phyloP scores from a whole-genome alignment of 2,797 vertebrate species.

The Masticophis lateralis region DNA sequence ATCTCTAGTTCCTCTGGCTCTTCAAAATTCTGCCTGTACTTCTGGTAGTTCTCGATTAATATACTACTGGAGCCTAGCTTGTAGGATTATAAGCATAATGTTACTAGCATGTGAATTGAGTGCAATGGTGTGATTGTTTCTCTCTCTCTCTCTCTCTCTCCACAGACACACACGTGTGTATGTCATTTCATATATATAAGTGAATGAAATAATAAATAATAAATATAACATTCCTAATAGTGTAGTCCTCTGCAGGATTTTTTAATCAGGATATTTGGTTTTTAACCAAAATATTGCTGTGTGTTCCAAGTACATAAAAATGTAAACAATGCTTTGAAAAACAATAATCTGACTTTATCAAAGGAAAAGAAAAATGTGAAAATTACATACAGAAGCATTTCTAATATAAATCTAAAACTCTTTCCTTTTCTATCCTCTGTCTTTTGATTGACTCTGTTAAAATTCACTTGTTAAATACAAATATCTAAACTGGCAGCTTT shows the following conservation, averaged over 20 bases:
- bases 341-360: not conserved
- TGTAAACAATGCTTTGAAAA: slow-evolving; percentile 5
- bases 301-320: not conserved
- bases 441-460: slow-evolving; percentile 15
- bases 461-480: slow-evolving; percentile 40
- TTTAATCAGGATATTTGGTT: not conserved
- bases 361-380: slow-evolving; percentile 18
- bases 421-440: not conserved
- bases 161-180: not conserved
- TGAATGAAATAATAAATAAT: not conserved
- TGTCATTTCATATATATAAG: not conserved
- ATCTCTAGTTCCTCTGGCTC: too few relatives aligned
- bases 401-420: not conserved
- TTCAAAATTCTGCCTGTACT: too few relatives aligned
- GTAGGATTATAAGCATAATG: too few relatives aligned
- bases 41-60: too few relatives aligned
- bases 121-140: too few relatives aligned
- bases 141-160: too few relatives aligned
- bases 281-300: not conserved
- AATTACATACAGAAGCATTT: not conserved
- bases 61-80: too few relatives aligned
- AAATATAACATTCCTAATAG: not conserved
- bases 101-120: too few relatives aligned
- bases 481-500: slow-evolving; percentile 11
- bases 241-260: not conserved